Percentiles rank a stretch among this genome's conserved stretches.
These are phyloP conservation scores for Athalia rosae DNA, from an alignment of 2,888 invertebrate species.

Conservation along the genomic window DNA sequence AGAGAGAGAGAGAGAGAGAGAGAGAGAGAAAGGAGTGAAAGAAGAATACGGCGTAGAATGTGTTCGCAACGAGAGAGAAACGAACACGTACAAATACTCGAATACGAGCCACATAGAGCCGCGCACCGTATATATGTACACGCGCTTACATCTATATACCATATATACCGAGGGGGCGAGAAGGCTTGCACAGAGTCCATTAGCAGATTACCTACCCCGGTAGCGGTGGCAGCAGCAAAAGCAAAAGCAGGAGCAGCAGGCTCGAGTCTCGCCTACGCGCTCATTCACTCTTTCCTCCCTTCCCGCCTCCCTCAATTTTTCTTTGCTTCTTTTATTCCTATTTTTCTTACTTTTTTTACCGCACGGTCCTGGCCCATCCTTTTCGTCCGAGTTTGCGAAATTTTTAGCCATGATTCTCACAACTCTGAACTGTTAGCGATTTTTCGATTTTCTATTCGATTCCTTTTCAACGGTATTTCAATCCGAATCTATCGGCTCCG, in stretches of 20 bases:
- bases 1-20: slow-evolving; percentile 48
- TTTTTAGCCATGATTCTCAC: too few relatives aligned
- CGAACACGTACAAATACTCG: slow-evolving; percentile 16
- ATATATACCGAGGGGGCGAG: slow-evolving; percentile 47
- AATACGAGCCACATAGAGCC: too few relatives aligned
- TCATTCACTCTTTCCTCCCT: slow-evolving; percentile 49
- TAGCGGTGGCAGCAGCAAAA: slow-evolving; percentile 55
- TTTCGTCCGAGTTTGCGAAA: neutral
- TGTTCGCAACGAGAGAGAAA: slow-evolving; percentile 28
- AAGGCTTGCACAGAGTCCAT: slow-evolving; percentile 67
- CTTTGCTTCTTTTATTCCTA: slow-evolving; percentile 37
- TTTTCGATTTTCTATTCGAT: neutral
- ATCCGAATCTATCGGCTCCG: too few relatives aligned
- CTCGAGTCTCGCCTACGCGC: slow-evolving; percentile 37
- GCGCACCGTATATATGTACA: too few relatives aligned
- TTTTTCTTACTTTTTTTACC: slow-evolving; percentile 40
- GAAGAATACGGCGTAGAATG: slow-evolving; percentile 46
- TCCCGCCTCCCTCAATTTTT: slow-evolving; percentile 40
- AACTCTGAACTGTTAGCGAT: neutral
- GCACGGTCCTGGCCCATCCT: slow-evolving; percentile 20
- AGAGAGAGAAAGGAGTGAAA: slow-evolving; percentile 45
- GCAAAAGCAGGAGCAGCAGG: neutral
- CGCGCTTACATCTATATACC: too few relatives aligned
- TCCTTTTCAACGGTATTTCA: neutral
- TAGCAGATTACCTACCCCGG: slow-evolving; percentile 73